Conservation (phyloP, 2,113 vertebrate genomes). For the Cairina moschata region DNA sequence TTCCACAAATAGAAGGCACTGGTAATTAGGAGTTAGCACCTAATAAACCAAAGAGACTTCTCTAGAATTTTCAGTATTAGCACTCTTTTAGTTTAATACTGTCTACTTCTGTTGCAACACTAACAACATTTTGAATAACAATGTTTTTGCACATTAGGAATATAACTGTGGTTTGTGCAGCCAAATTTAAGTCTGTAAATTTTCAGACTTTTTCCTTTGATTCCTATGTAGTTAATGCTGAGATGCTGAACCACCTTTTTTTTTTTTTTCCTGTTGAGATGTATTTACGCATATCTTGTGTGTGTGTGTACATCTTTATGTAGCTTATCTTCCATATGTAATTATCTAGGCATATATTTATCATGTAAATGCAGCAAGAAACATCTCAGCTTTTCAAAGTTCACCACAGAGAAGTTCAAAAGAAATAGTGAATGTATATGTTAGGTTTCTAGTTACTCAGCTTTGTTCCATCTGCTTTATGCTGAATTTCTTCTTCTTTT, state of each 20-base stretch:
- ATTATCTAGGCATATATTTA: not conserved
- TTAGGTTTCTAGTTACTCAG: not conserved
- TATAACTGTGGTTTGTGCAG: not conserved
- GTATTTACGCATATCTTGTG: fast-evolving
- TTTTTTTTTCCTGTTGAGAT: not conserved
- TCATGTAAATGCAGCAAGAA: not conserved
- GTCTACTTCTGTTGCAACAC: not conserved
- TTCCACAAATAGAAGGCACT: not conserved
- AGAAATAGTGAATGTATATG: not conserved
- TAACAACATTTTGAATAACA: not conserved
- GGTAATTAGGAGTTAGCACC: not conserved
- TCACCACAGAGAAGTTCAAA: not conserved
- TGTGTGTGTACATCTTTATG: not conserved
- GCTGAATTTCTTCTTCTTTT: not conserved
- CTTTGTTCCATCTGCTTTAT: not conserved
- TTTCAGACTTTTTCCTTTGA: not conserved
- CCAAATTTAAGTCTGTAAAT: not conserved
- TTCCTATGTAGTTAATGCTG: not conserved
- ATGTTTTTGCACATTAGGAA: not conserved
- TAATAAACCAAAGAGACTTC: not conserved
- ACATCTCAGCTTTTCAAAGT: not conserved
- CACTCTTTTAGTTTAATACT: not conserved
- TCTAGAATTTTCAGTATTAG: not conserved
- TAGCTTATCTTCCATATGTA: not conserved
- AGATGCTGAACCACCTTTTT: not conserved